These are phyloP conservation scores for Crossocerus cetratus DNA, from an alignment of 2,888 invertebrate species.

Conservation along the genomic window DNA sequence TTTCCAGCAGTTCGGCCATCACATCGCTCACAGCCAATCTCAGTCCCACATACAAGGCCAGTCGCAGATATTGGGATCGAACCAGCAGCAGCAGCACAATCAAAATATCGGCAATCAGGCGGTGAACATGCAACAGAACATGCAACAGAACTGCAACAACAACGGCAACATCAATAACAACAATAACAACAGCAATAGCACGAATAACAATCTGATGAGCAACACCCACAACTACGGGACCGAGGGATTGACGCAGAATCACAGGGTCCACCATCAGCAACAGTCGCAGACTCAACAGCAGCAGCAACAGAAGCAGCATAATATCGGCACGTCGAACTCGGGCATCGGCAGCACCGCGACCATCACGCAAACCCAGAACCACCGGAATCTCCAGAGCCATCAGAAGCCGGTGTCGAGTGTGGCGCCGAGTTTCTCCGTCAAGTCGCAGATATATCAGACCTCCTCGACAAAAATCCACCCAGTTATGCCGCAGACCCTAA, in stretches of 20 bases:
- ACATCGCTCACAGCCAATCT: slow-evolving; percentile 74
- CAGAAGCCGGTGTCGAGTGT: slow-evolving; percentile 93
- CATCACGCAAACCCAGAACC: slow-evolving; percentile 64
- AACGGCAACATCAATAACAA: slow-evolving; percentile 58
- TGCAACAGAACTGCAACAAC: slow-evolving; percentile 65
- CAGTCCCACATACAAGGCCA: slow-evolving; percentile 75
- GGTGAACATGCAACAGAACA: slow-evolving; percentile 57
- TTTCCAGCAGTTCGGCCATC: slow-evolving; percentile 73
- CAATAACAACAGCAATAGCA: slow-evolving; percentile 62
- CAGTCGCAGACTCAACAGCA: slow-evolving; percentile 51
- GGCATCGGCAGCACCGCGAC: slow-evolving; percentile 68
- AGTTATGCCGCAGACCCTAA: slow-evolving; percentile 86
- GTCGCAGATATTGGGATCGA: slow-evolving; percentile 58
- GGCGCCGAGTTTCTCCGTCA: slow-evolving; percentile 84
- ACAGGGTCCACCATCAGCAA: slow-evolving; percentile 62
- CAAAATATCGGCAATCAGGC: slow-evolving; percentile 58
- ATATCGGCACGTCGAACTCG: slow-evolving; percentile 64
- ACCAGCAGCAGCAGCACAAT: slow-evolving; percentile 63
- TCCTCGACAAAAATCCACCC: slow-evolving; percentile 90
- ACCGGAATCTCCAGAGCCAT: slow-evolving; percentile 75
- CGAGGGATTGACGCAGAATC: slow-evolving; percentile 60
- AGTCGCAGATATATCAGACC: slow-evolving; percentile 87
- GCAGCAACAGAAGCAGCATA: slow-evolving; percentile 79
- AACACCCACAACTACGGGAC: slow-evolving; percentile 57
- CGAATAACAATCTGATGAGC: slow-evolving; percentile 54